Conservation (phyloP, 1,140 invertebrate species). For the Halesus radiatus region DNA sequence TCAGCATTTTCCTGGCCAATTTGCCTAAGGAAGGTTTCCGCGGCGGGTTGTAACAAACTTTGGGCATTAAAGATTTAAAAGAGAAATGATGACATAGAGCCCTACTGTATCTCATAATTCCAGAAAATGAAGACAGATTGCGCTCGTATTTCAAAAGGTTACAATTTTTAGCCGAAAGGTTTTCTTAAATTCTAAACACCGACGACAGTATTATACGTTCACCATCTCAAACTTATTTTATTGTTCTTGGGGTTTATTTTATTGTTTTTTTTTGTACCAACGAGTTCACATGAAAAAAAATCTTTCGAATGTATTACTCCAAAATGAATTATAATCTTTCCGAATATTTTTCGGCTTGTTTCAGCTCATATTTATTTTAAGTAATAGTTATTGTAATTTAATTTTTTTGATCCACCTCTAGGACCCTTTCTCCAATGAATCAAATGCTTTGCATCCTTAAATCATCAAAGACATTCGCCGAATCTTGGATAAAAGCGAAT, state of each 20-base stretch:
- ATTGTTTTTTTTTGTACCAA: too few species aligned
- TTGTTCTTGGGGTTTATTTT: too few species aligned
- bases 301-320: too few species aligned
- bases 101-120: constrained; percentile 26
- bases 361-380: too few species aligned
- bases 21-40: background rate
- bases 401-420: too few species aligned
- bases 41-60: background rate
- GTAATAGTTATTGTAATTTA: background rate
- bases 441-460: too few species aligned
- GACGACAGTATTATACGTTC: background rate
- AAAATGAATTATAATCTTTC: background rate
- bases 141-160: constrained; percentile 32
- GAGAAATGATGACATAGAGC: constrained; percentile 28
- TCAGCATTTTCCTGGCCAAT: background rate
- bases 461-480: too few species aligned
- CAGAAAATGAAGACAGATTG: constrained; percentile 31
- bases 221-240: too few species aligned
- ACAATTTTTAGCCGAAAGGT: constrained; percentile 1
- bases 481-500: background rate
- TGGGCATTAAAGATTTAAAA: constrained; percentile 6
- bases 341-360: too few species aligned
- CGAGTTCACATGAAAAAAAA: too few species aligned
- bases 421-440: too few species aligned
- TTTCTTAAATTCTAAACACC: constrained; percentile 13